Evolutionary conservation across 2,113 vertebrate species (phyloP), one percentile per base, ranked within the genome.

Genomic region (Panurus biarmicus): DNA sequence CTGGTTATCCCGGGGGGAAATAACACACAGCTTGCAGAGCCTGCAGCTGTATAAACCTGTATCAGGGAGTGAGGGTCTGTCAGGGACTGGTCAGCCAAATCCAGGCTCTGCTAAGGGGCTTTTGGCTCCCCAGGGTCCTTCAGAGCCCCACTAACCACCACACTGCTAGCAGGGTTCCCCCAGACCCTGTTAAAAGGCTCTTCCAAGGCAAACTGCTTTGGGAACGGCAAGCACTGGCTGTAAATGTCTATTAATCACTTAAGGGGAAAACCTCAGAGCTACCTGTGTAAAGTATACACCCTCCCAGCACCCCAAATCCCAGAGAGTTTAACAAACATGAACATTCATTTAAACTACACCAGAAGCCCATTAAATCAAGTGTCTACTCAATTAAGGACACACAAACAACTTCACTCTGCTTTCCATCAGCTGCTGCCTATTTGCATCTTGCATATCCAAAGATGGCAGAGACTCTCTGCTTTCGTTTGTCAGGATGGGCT

Each of bases 211-310:
- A 86, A 67, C 28, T 19, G 1, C 57, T 54, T 50, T 0, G 1
- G 67, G 71, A 91, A 29, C 1, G 1, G 65, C 12, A 81, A 72
- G 36, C 22, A 7, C 36, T 33, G 70, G 17, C 36, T 72, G 62
- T 31, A 70, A 91, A 90, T 14, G 20, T 50, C 66, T 65, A 8
- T 26, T 21, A 31, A 81, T 65, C 65, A 65, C 70, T 78, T 51
- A n/a, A 45, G 3, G 14, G 74, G 64, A 54, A 92, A 70, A 70
- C 7, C 57, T 67, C 0, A 0, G 35, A 26, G 23, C 0, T 0
- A 65, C 29, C 62, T 20, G 16, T 5, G n/a, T 33, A 28, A 85
- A 35, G 57, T 38, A 79, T 38, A 53, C 12, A 23, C 14, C 14
- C 14, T 67, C 58, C 13, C 81, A 36, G 18, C 0, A 0, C 31